phyloP scores from a whole-genome alignment of 2,797 vertebrate genomes.

The Pseudomugil gertrudae region DNA sequence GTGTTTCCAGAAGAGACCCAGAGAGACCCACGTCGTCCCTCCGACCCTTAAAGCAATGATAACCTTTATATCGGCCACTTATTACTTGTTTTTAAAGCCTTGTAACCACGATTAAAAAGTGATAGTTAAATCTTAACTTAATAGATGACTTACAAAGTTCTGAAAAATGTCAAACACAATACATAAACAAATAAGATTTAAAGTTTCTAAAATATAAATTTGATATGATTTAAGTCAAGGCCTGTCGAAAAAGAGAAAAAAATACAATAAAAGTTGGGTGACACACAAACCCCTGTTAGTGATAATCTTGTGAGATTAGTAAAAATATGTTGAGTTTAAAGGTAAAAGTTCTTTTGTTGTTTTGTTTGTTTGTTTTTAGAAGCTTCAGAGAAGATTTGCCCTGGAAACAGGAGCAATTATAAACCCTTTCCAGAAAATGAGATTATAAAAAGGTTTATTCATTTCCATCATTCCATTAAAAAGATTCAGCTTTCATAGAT shows the following conservation, averaged over 20 bases:
- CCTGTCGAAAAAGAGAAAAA: constrained; percentile 84
- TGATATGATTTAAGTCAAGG: constrained; percentile 91
- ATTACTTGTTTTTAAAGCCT: constrained; percentile 88
- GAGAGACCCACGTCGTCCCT: constrained; percentile 64
- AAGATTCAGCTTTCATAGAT: too few species aligned
- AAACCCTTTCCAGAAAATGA: too few species aligned
- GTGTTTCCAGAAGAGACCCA: constrained; percentile 81
- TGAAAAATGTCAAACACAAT: constrained; percentile 90
- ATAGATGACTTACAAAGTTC: constrained; percentile 79
- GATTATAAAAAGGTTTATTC: too few species aligned
- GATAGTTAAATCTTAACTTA: constrained; percentile 82
- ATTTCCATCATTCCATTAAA: too few species aligned
- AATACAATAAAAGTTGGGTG: constrained; percentile 69
- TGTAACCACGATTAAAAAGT: constrained; percentile 84
- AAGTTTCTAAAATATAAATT: constrained; percentile 81
- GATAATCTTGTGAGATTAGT: constrained; percentile 86
- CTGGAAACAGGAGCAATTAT: constrained; percentile 65
- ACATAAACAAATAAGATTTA: constrained; percentile 84
- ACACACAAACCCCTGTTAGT: constrained; percentile 86
- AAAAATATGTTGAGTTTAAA: constrained; percentile 88
- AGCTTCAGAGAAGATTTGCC: constrained; percentile 88
- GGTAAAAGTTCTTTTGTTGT: constrained; percentile 73
- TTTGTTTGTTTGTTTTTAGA: constrained; percentile 73
- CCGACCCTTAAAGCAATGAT: constrained; percentile 83
- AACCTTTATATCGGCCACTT: constrained; percentile 83